A percentile compares a stretch with the other conserved stretches of the same genome.
Conservation (phyloP, 2,113 vertebrate species). For the Spea multiplicata region DNA sequence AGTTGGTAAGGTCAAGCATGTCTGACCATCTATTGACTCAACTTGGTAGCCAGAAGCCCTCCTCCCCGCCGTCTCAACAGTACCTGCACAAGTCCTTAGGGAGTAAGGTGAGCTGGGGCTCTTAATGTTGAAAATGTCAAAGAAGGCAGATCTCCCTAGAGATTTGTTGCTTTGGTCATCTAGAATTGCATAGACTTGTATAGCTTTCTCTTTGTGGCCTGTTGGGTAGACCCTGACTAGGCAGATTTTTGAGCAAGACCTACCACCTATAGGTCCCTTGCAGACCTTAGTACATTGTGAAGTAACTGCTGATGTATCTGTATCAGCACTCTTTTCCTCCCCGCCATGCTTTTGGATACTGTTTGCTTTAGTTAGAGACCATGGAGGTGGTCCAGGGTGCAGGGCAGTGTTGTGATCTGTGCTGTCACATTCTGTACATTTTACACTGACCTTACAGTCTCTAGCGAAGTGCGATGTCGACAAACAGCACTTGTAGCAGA, state of each 20-base stretch:
- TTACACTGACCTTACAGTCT: constrained; percentile 17
- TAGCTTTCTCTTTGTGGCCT: background rate
- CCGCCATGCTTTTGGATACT: background rate
- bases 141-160: background rate
- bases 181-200: background rate
- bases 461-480: constrained; percentile 30
- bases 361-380: background rate
- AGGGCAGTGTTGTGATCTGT: too few relatives aligned
- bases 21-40: background rate
- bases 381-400: background rate
- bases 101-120: background rate
- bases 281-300: too few relatives aligned
- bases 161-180: constrained; percentile 8
- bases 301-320: constrained; percentile 25
- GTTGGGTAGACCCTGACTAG: constrained; percentile 1
- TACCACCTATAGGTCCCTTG: background rate
- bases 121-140: constrained; percentile 3
- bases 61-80: background rate
- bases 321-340: background rate
- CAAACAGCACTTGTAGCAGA: constrained; percentile 46
- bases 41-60: background rate
- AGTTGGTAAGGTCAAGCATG: background rate
- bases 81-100: background rate
- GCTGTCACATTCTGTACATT: constrained; percentile 43
- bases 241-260: constrained; percentile 53